A percentile compares a stretch with the other conserved stretches of the same genome.
phyloP scores from a whole-genome alignment of 1,140 invertebrate genomes.

The Belonocnema kinseyi region DNA sequence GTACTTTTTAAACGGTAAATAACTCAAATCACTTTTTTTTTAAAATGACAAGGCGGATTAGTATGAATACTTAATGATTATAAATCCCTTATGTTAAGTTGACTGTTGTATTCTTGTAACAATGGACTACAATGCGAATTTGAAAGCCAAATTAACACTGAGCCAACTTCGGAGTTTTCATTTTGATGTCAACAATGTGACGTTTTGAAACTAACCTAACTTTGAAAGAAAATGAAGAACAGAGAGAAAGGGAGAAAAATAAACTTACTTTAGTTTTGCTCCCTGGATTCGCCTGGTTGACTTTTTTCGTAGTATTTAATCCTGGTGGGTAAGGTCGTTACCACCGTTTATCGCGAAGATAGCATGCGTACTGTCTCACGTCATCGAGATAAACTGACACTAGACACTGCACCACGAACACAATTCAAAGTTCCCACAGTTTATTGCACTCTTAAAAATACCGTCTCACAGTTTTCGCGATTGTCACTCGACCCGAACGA shows the following conservation, averaged over 20 bases:
- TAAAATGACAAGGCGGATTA: too few relatives aligned
- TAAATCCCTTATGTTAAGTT: too few relatives aligned
- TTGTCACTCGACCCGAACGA: slow-evolving; percentile 4
- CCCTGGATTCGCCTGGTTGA: slow-evolving; percentile 49
- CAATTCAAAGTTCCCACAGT: slow-evolving; percentile 7
- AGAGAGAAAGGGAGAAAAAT: too few relatives aligned
- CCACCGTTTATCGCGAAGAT: slow-evolving; percentile 61
- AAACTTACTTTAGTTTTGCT: slow-evolving; percentile 56
- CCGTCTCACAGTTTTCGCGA: slow-evolving; percentile 1
- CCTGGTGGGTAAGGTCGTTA: slow-evolving; percentile 56
- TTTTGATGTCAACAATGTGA: too few relatives aligned
- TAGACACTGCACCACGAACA: slow-evolving; percentile 35
- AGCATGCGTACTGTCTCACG: slow-evolving; percentile 28
- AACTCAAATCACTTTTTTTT: too few relatives aligned
- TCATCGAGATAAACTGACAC: slow-evolving; percentile 30
- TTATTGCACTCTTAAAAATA: background rate
- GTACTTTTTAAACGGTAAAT: too few relatives aligned
- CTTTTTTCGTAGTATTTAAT: slow-evolving; percentile 56
- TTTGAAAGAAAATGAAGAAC: too few relatives aligned
- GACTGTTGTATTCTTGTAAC: too few relatives aligned
- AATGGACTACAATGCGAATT: too few relatives aligned
- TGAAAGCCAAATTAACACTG: too few relatives aligned
- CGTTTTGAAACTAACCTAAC: background rate
- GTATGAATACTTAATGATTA: too few relatives aligned
- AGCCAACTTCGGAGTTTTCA: too few relatives aligned